Conservation (phyloP, 2,113 vertebrate genomes). For the Corydoras sp. region DNA sequence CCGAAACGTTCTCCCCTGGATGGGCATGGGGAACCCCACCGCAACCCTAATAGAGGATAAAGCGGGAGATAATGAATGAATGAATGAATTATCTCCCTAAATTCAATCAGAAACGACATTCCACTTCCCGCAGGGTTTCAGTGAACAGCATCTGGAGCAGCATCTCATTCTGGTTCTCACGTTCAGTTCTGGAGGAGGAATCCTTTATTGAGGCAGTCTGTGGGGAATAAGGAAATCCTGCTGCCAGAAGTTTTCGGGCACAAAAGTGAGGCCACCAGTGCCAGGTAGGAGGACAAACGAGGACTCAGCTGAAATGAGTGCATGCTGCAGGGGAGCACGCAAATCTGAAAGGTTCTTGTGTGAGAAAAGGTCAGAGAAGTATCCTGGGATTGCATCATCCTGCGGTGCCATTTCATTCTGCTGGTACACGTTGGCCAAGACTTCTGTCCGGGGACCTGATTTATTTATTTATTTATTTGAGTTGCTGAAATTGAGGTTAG, state of each 20-base stretch:
- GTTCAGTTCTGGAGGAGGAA: constrained; percentile 9
- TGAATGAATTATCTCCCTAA: too few relatives aligned
- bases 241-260: constrained; percentile 22
- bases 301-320: constrained; percentile 28
- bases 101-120: too few relatives aligned
- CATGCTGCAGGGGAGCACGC: constrained; percentile 4
- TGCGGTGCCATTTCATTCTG: constrained; percentile 39
- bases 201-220: constrained; percentile 28
- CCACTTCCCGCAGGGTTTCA: background rate
- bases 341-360: constrained; percentile 27
- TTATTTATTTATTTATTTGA: background rate
- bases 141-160: constrained; percentile 9
- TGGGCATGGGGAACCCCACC: too few relatives aligned
- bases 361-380: constrained; percentile 52
- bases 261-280: constrained; percentile 12
- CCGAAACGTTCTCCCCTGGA: too few relatives aligned
- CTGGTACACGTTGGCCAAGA: background rate
- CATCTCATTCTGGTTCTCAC: background rate
- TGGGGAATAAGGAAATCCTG: constrained; percentile 27
- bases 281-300: constrained; percentile 15
- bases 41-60: too few relatives aligned
- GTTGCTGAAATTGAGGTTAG: constrained; percentile 1
- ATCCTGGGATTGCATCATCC: constrained; percentile 49
- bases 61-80: too few relatives aligned
- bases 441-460: background rate